These are phyloP conservation scores for Erannis defoliaria DNA, from an alignment of 2,888 invertebrate species.

Conservation along the genomic window DNA sequence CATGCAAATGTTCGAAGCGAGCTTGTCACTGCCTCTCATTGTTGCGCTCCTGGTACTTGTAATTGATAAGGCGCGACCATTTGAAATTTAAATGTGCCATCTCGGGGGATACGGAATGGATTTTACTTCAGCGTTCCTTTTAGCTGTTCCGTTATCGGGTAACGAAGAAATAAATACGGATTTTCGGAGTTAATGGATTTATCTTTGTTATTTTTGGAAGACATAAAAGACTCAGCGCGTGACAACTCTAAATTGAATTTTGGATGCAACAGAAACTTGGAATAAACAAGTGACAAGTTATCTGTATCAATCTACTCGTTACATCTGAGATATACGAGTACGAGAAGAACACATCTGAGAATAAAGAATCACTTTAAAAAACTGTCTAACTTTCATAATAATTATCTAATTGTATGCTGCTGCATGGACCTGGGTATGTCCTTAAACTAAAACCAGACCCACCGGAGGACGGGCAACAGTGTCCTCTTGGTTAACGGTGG, in stretches of 20 bases:
- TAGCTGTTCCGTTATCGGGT: constrained; percentile 54
- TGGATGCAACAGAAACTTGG: constrained; percentile 5
- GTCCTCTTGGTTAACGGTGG: no score
- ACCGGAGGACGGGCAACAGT: no score
- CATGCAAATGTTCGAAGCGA: constrained; percentile 81
- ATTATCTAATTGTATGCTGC: no score
- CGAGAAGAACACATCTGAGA: no score
- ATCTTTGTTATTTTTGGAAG: constrained; percentile 32
- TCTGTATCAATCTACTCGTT: no score
- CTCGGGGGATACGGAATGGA: constrained; percentile 61
- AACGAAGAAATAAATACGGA: constrained; percentile 35
- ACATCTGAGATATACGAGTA: no score
- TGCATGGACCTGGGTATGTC: no score
- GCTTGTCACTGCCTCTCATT: constrained; percentile 68
- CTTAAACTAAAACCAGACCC: no score
- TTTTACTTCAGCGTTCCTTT: constrained; percentile 61
- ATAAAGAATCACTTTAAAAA: no score
- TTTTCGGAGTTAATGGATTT: constrained; percentile 36
- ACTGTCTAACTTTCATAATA: no score
- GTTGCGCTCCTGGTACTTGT: constrained; percentile 75
- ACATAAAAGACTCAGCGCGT: constrained; percentile 1
- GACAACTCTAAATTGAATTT: constrained; percentile 22
- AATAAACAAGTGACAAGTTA: no score
- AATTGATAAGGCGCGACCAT: constrained; percentile 83
- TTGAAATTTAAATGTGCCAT: constrained; percentile 78